Evolutionary conservation across 2,797 vertebrate genomes (phyloP).

Genomic region (Rhabdophis nuchalis): DNA sequence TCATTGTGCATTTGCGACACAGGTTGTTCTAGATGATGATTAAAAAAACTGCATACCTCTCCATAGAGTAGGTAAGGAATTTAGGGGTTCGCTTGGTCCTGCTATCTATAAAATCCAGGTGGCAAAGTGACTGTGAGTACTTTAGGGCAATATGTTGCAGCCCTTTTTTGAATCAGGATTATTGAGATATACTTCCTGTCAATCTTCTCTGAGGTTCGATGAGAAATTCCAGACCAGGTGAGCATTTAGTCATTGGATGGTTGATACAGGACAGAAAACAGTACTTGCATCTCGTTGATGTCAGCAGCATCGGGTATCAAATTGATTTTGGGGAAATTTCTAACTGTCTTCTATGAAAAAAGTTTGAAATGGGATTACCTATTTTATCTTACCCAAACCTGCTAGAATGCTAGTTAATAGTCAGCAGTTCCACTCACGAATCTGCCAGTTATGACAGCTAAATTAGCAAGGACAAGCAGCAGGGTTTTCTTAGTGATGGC

Average conservation of each 20-base stretch:
- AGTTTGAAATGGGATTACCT: neutral
- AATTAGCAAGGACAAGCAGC: neutral
- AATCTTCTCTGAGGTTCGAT: neutral
- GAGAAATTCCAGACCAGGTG: neutral
- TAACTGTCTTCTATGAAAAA: neutral
- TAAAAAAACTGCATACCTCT: neutral
- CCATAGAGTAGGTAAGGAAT: neutral
- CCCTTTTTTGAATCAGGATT: neutral
- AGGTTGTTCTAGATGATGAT: neutral
- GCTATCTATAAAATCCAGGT: neutral
- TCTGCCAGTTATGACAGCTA: neutral
- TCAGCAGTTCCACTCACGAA: neutral
- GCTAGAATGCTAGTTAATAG: neutral
- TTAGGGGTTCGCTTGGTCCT: neutral
- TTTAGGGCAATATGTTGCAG: neutral
- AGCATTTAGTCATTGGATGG: neutral
- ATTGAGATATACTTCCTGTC: neutral
- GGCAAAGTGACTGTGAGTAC: neutral
- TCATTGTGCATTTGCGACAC: neutral
- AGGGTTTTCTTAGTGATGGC: neutral
- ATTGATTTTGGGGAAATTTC: neutral
- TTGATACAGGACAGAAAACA: neutral
- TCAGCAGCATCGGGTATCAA: neutral
- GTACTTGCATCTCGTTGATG: neutral
- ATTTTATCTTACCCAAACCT: neutral